A percentile compares a stretch with the other conserved stretches of the same genome.
Evolutionary conservation across 2,113 vertebrate genomes (phyloP).

Genomic region (Nettapus auritus): DNA sequence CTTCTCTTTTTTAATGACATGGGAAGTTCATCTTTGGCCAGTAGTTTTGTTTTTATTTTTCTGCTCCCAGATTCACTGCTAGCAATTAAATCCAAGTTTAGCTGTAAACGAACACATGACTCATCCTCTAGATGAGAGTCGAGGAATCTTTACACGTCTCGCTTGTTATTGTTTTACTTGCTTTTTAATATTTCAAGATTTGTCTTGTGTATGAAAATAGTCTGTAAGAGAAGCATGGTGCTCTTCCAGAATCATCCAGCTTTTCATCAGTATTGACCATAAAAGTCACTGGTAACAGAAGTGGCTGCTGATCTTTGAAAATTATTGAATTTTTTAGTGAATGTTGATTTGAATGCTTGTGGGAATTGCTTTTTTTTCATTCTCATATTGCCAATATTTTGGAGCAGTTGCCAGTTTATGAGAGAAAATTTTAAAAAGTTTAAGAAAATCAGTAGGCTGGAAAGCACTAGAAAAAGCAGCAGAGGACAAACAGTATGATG

Average conservation of each 20-base stretch:
- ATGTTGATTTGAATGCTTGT: neutral
- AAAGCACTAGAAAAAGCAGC: neutral
- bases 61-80: neutral
- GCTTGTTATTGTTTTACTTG: neutral
- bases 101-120: slow-evolving; percentile 7
- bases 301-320: neutral
- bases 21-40: neutral
- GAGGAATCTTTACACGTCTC: neutral
- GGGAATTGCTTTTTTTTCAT: neutral
- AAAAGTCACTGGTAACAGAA: neutral
- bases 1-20: neutral
- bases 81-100: slow-evolving; percentile 21
- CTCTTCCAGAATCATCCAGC: neutral
- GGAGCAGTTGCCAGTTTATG: neutral
- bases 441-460: neutral
- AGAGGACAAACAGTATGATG: neutral
- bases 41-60: slow-evolving; percentile 16
- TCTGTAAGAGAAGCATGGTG: neutral
- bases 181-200: slow-evolving; percentile 2
- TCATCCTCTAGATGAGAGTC: slow-evolving; percentile 5
- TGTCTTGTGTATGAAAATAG: neutral
- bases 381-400: neutral
- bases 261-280: neutral
- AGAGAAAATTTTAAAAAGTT: slow-evolving; percentile 6
- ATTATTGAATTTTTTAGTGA: neutral